Conservation (phyloP, 1,140 invertebrate species). For the Frieseomelitta varia region DNA sequence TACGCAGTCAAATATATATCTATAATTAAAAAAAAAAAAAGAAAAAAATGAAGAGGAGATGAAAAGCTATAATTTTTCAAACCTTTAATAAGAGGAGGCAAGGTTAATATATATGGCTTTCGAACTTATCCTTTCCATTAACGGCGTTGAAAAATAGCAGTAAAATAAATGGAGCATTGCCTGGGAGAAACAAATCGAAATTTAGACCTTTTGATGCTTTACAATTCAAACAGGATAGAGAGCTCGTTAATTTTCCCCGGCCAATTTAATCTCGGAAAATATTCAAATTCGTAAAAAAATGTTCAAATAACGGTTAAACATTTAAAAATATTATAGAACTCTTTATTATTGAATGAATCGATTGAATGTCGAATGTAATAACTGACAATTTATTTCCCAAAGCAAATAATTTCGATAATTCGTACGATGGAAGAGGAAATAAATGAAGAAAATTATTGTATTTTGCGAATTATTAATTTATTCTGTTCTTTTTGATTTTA, state of each 20-base stretch:
- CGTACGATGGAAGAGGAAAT: too few species aligned
- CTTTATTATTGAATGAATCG: neutral
- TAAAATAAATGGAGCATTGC: neutral
- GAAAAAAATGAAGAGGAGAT: neutral
- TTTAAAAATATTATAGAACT: neutral
- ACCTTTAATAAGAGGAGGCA: neutral
- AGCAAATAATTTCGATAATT: neutral
- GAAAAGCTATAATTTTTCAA: neutral
- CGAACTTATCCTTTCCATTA: neutral
- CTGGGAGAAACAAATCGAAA: neutral
- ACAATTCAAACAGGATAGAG: neutral
- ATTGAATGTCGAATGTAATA: neutral
- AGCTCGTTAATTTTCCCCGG: neutral
- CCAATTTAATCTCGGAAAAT: neutral
- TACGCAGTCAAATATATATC: neutral
- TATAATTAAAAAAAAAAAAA: neutral
- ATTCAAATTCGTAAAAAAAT: neutral
- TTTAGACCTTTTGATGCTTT: slow-evolving; percentile 1
- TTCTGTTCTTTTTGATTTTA: too few species aligned
- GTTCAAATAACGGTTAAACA: too few species aligned
- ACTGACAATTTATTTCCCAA: neutral
- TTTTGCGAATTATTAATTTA: neutral
- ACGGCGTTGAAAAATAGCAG: neutral
- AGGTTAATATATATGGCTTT: neutral
- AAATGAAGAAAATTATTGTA: neutral